Evolutionary conservation across 2,888 invertebrate genomes (phyloP), one percentile per base, ranked within the genome.

Genomic region (Phaonia tiefii): DNA sequence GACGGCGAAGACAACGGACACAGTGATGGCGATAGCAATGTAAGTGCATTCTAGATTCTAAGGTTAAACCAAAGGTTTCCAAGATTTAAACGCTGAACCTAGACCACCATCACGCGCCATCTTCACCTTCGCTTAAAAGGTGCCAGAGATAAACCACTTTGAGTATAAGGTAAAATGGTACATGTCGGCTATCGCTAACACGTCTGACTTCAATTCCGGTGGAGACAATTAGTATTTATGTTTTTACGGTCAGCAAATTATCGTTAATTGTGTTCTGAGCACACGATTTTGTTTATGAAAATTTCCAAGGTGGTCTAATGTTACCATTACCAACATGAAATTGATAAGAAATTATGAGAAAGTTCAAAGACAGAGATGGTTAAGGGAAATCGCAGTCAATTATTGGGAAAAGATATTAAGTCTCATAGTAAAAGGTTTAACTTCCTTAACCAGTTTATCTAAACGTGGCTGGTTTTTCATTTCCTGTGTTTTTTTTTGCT

Each of bases 161-260:
- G 54, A 46, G 49, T 39, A 25, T 31, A 25, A 63, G 26, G 67
- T n/a, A 58, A 66, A 37, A 58, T 58, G 37, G 37, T 31, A 58
- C 11, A 20, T 0, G 42, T 4, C 51, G 39, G 54, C 42, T 66
- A 58, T 51, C 13, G 49, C 58, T 63, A 60, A 42, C 70, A 26
- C 71, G 17, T 54, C 37, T 49, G 49, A 51, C 31, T 8, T 31
- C 8, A 31, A 74, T 65, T 67, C 63, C 11, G 39, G 4, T 31
- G 4, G n/a, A 66, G 44, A 78, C 67, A 81, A 78, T 81, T 63
- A 78, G 71, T 81, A 78, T 75, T 78, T 81, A 81, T 75, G 77
- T 60, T 75, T 58, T 31, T 31, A 31, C 31, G 20, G 42, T 44
- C 66, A 69, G 75, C 77, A 81, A 67, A 81, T 81, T 75, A 75